Evolutionary conservation across 2,888 invertebrate genomes (phyloP), one percentile per base, ranked within the genome.

Genomic region (Flabesymbios commensalis): DNA sequence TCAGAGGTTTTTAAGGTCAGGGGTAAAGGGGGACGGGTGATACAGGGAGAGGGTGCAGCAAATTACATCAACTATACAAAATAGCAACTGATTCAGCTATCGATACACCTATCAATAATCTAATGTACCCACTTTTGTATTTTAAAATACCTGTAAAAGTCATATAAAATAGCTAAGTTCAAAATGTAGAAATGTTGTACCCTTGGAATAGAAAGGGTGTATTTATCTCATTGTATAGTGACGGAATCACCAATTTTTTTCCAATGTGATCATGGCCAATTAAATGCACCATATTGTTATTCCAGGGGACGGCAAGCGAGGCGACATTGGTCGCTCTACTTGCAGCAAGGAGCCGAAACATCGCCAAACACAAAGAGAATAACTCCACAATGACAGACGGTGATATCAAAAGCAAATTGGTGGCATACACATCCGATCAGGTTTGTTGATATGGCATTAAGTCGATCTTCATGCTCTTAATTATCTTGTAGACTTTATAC

Each of bases 391-490:
- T 69, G 17, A 26, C 90, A 74, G 91, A 93, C 62, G 91, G 93
- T 0, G 93, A 94, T 74, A 90, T 97, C 63, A 91, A 95, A 78
- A 90, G 91, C 0, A 89, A 93, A 69, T 87, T 99, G 28, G 94
- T 99, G 59, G 95, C 93, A 63, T 99, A 99, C 83, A 95, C 95
- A 77, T 98, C 98, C 0, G 97, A 97, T 81, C 96, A 98, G 85
- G 89, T 88, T 17, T 10, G 29, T 19, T 56, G 29, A 5, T 17
- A 14, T 7, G 22, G 19, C 45, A 17, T 17, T 45, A 45, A 14
- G 7, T 17, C 10, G 14, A 24, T 49, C 22, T 5, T 17, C 4
- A 5, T 49, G n/a, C n/a, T n/a, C n/a, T n/a, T n/a, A n/a, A n/a
- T n/a, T n/a, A n/a, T n/a, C n/a, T n/a, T n/a, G n/a, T n/a, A n/a